A percentile compares a stretch with the other conserved stretches of the same genome.
Conservation (phyloP, 2,113 vertebrate genomes). For the Spheniscus mendiculus region DNA sequence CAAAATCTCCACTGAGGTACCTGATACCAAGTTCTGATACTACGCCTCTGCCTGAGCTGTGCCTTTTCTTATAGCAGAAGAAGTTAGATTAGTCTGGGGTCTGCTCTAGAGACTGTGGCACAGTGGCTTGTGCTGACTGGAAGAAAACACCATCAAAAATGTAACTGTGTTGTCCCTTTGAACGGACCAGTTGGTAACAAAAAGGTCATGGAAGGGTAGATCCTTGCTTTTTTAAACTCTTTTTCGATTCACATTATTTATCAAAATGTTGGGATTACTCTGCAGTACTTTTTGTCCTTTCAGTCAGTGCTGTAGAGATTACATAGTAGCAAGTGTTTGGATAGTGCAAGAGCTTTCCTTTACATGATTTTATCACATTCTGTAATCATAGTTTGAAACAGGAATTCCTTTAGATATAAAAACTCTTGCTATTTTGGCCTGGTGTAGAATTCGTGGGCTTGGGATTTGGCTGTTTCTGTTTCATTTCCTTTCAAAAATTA, state of each 20-base stretch:
- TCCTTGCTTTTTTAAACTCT: not conserved
- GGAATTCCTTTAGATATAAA: not conserved
- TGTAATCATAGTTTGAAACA: not conserved
- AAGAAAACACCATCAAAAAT: not conserved
- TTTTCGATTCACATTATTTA: not conserved
- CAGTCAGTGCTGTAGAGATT: not conserved
- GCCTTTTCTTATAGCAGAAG: not conserved
- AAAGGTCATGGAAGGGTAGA: not conserved
- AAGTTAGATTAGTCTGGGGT: not conserved
- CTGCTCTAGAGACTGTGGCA: not conserved
- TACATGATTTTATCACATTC: not conserved
- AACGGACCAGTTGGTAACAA: not conserved
- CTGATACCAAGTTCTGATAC: not conserved
- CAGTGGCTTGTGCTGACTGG: not conserved
- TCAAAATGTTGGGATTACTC: not conserved
- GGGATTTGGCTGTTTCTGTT: not conserved
- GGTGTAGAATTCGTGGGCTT: not conserved
- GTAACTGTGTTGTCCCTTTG: not conserved
- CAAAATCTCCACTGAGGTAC: not conserved
- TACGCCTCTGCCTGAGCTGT: not conserved
- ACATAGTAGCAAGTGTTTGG: not conserved
- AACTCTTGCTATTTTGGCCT: not conserved
- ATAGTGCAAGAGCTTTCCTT: not conserved
- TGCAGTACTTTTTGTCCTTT: not conserved
- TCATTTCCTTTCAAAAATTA: not conserved